Percentiles rank a stretch among this genome's conserved stretches.
These are phyloP conservation scores for Parazoanthus swiftii DNA, from an alignment of 92 coral and sea anemone genomes.

Conservation along the genomic window DNA sequence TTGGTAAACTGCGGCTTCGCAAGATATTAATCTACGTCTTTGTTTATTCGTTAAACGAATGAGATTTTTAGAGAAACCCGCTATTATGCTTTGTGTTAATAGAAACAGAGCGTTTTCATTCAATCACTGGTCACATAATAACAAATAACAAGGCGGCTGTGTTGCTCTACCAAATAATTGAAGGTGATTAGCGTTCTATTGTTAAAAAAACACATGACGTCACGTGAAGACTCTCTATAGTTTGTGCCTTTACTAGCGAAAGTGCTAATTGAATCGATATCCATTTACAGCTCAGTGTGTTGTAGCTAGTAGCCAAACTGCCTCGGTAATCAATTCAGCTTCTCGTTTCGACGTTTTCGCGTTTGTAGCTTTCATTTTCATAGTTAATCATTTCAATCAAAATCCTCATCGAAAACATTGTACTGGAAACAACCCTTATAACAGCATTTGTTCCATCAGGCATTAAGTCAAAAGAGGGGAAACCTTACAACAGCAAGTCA, in stretches of 20 bases:
- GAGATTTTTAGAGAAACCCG: neutral
- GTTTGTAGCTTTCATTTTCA: neutral
- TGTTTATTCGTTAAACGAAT: neutral
- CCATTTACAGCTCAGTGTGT: neutral
- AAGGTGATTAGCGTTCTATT: too few species aligned
- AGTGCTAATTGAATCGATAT: neutral
- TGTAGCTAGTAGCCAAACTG: neutral
- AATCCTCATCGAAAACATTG: neutral
- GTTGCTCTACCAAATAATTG: too few species aligned
- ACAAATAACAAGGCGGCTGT: too few species aligned
- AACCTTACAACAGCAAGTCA: too few species aligned
- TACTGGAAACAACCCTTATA: neutral
- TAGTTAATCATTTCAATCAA: neutral
- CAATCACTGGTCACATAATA: too few species aligned
- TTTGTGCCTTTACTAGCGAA: neutral
- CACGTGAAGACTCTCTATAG: too few species aligned
- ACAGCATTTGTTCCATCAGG: too few species aligned
- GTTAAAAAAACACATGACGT: too few species aligned
- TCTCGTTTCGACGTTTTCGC: neutral
- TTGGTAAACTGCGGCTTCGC: too few species aligned
- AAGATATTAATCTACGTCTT: too few species aligned
- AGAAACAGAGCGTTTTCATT: too few species aligned
- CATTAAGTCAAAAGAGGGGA: too few species aligned
- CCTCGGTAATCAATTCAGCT: neutral
- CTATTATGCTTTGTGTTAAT: neutral